Evolutionary conservation across 2,888 invertebrate species (phyloP).

Genomic region (Athripsodes cinereus): DNA sequence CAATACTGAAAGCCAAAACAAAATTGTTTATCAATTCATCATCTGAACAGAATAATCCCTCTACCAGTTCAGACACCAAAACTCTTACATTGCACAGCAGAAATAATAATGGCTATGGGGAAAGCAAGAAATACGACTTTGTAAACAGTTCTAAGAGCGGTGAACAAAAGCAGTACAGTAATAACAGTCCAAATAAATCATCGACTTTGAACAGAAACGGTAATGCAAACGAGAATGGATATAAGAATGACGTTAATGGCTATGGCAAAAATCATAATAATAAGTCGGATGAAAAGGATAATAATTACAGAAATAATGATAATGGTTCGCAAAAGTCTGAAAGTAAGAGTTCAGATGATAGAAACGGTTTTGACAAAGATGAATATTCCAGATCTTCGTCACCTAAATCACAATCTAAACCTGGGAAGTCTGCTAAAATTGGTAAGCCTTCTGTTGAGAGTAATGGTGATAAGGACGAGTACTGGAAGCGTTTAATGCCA

Average conservation of each 20-base stretch:
- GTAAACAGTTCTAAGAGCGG: conserved; percentile 28
- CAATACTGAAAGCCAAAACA: background rate
- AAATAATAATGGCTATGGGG: background rate
- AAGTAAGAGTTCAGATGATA: background rate
- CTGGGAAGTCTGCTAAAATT: conserved; percentile 1
- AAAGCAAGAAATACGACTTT: background rate
- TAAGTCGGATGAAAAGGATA: background rate
- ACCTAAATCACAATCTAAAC: background rate
- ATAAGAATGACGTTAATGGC: background rate
- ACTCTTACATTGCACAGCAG: too few relatives aligned
- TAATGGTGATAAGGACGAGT: conserved; percentile 26
- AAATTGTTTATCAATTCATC: background rate
- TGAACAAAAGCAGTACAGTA: conserved; percentile 30
- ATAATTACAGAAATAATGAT: background rate
- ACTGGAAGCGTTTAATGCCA: conserved; percentile 29
- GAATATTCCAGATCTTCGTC: background rate
- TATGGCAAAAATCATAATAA: background rate
- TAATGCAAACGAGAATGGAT: too few relatives aligned
- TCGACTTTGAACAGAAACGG: background rate
- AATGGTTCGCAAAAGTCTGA: background rate
- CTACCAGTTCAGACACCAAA: background rate
- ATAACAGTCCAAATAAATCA: background rate
- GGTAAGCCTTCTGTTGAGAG: conserved; percentile 53
- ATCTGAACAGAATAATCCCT: background rate
- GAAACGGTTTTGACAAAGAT: background rate